Evolutionary conservation across 1,140 invertebrate genomes (phyloP).

Genomic region (Lysiphlebus fabarum): DNA sequence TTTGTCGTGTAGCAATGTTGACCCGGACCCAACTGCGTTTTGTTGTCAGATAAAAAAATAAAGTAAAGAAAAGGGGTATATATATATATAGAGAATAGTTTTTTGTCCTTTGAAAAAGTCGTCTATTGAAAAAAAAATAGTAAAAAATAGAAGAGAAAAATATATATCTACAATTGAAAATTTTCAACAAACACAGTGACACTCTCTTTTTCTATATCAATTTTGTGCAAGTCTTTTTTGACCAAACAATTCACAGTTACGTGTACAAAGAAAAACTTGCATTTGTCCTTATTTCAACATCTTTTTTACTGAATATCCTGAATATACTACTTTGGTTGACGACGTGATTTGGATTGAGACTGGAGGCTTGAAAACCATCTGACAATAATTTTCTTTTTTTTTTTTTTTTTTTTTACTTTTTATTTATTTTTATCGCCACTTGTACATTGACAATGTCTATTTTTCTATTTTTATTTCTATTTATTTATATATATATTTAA

Average conservation of each 20-base stretch:
- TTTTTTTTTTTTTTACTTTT: background rate
- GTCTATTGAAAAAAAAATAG: background rate
- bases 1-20: constrained; percentile 7
- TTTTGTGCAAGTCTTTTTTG: background rate
- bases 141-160: too few species aligned
- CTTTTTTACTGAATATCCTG: too few species aligned
- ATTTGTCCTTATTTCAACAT: background rate
- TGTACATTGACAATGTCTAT: too few species aligned
- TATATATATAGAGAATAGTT: background rate
- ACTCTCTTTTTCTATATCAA: constrained; percentile 2
- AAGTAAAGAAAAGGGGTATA: too few species aligned
- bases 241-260: constrained; percentile 7
- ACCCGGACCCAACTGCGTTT: background rate
- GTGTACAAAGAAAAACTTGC: constrained; percentile 13
- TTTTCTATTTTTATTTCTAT: too few species aligned
- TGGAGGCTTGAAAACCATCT: too few species aligned
- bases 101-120: constrained; percentile 3
- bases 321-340: background rate
- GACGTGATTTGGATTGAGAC: constrained; percentile 8
- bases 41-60: too few species aligned
- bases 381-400: background rate
- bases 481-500: too few species aligned
- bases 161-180: background rate
- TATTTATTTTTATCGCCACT: background rate
- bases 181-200: background rate